Evolutionary conservation across 37 sponge, comb jelly and placozoan genomes (phyloP).

Genomic region (Aphrocallistes beatrix): DNA sequence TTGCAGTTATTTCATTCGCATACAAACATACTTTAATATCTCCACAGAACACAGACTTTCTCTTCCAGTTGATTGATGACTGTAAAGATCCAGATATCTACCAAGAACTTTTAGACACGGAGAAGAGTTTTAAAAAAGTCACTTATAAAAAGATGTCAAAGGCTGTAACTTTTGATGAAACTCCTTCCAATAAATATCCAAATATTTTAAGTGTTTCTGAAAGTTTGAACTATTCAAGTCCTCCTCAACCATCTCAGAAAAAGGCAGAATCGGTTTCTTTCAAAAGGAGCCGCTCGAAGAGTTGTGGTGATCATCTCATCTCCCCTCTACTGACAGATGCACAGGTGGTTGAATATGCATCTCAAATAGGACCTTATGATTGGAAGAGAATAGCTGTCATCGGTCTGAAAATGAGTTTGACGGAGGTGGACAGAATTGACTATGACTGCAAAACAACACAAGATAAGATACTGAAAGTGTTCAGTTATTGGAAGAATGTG

Average conservation of each 20-base stretch:
- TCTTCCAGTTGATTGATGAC: not conserved
- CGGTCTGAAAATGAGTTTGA: not conserved
- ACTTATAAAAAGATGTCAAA: too few relatives aligned
- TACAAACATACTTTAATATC: not conserved
- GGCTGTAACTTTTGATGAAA: too few relatives aligned
- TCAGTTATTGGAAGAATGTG: not conserved
- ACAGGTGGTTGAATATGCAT: not conserved
- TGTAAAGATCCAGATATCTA: not conserved
- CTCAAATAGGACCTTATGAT: not conserved
- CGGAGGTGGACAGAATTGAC: not conserved
- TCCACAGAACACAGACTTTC: not conserved
- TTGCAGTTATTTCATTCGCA: not conserved
- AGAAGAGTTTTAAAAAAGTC: not conserved
- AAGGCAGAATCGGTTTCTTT: not conserved
- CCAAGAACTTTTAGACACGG: not conserved
- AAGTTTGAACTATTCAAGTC: not conserved
- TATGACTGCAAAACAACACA: not conserved
- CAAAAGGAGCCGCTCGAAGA: not conserved
- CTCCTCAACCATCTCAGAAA: not conserved
- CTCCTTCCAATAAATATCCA: too few relatives aligned
- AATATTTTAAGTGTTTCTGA: too few relatives aligned
- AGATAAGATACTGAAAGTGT: not conserved
- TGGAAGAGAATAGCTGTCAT: not conserved
- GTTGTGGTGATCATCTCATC: too few relatives aligned
- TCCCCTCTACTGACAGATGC: not conserved